Evolutionary conservation across 2,797 vertebrate species (phyloP).

Genomic region (Cirrhinus molitorella): DNA sequence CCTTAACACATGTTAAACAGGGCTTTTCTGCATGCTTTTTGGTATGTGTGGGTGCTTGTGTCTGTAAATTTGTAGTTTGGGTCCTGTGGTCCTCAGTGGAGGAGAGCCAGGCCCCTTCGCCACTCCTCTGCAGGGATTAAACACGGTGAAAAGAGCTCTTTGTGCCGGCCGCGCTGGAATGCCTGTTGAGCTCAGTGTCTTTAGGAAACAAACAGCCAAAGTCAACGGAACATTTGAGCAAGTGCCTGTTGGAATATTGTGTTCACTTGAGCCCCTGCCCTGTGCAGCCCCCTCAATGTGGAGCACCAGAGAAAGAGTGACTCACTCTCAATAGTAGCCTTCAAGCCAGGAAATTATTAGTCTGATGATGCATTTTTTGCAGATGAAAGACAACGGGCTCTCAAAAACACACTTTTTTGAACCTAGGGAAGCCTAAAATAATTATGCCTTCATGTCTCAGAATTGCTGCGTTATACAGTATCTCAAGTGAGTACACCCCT

Average conservation of each 20-base stretch:
- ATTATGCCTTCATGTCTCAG: slow-evolving; percentile 46
- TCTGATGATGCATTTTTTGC: slow-evolving; percentile 29
- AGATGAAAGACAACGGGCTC: neutral
- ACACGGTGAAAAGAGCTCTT: slow-evolving; percentile 76
- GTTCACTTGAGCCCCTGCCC: slow-evolving; percentile 54
- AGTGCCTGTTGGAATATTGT: slow-evolving; percentile 63
- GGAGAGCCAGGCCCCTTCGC: slow-evolving; percentile 62
- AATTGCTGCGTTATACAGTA: neutral
- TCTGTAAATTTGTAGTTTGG: slow-evolving; percentile 18
- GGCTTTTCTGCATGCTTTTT: neutral
- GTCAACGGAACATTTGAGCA: slow-evolving; percentile 75
- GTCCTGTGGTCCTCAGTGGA: slow-evolving; percentile 51
- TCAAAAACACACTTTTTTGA: neutral
- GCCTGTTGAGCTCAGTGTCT: slow-evolving; percentile 67
- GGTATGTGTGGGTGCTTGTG: slow-evolving; percentile 20
- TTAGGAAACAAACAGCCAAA: slow-evolving; percentile 75
- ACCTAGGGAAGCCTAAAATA: neutral
- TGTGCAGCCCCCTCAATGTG: slow-evolving; percentile 42
- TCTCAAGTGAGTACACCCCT: no score
- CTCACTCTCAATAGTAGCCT: slow-evolving; percentile 46
- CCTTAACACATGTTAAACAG: neutral
- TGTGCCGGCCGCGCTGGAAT: slow-evolving; percentile 72
- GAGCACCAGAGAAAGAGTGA: slow-evolving; percentile 59
- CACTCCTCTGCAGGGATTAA: slow-evolving; percentile 70
- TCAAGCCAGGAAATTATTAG: slow-evolving; percentile 46